Conservation (phyloP, 2,113 vertebrate species). For the Agelaius phoeniceus region DNA sequence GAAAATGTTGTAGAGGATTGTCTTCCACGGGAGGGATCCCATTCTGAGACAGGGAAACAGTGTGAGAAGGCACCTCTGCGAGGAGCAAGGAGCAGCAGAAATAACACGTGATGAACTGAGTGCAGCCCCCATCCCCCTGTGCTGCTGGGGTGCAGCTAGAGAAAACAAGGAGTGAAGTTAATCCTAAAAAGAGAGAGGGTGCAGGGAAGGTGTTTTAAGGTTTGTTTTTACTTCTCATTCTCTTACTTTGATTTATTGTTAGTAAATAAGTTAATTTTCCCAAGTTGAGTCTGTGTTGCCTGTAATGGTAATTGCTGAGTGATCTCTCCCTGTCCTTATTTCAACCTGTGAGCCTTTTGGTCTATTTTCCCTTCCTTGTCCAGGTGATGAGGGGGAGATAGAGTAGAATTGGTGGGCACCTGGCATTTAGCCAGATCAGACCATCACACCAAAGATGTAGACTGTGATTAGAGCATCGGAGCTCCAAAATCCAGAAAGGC, state of each 20-base stretch:
- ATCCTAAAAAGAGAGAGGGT: background rate
- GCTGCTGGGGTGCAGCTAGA: background rate
- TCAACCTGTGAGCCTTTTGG: fast-evolving
- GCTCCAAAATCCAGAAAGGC: background rate
- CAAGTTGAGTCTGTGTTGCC: fast-evolving
- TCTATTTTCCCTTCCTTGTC: background rate
- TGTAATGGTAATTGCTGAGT: fast-evolving
- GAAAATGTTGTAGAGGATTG: background rate
- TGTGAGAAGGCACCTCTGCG: background rate
- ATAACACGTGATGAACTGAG: too few species aligned
- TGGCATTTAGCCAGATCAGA: background rate
- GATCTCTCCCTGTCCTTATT: background rate
- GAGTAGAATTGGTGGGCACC: fast-evolving
- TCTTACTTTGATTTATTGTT: background rate
- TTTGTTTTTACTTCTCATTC: background rate
- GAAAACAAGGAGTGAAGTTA: background rate
- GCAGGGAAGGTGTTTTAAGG: background rate
- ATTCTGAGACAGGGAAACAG: fast-evolving
- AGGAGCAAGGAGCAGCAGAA: background rate
- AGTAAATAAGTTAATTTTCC: background rate
- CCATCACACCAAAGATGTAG: too few species aligned
- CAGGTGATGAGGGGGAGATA: background rate
- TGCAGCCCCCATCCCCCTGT: background rate
- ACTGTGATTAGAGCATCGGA: background rate
- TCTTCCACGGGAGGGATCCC: fast-evolving